Percentiles rank a stretch among this genome's conserved stretches.
Evolutionary conservation across 2,113 vertebrate species (phyloP).

Genomic region (Phylloscopus trochilus): DNA sequence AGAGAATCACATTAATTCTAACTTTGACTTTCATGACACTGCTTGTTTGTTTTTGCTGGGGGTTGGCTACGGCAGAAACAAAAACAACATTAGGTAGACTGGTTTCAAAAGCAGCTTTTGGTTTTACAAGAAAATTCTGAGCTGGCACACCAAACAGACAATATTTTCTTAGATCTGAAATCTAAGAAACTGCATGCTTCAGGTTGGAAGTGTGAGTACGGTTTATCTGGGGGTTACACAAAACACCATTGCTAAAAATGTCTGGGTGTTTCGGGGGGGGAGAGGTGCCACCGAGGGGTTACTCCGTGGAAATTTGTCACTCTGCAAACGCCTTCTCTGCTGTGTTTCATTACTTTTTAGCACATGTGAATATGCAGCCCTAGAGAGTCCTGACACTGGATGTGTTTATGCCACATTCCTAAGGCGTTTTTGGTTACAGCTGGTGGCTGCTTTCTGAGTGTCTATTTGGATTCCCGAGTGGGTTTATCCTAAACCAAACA

Average conservation of each 20-base stretch:
- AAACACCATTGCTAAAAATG: background rate
- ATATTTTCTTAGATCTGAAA: conserved; percentile 26
- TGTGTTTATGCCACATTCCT: conserved; percentile 27
- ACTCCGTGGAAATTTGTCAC: background rate
- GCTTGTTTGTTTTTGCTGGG: conserved; percentile 37
- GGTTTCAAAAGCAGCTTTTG: conserved; percentile 12
- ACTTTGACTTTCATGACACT: conserved; percentile 32
- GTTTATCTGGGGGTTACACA: background rate
- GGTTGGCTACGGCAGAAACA: background rate
- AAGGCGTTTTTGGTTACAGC: background rate
- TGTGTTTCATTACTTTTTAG: conserved; percentile 21
- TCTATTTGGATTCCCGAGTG: conserved; percentile 22
- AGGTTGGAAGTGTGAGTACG: background rate
- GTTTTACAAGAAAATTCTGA: conserved; percentile 5
- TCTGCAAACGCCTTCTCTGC: background rate
- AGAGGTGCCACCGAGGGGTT: background rate
- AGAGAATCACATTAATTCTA: background rate
- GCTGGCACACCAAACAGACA: background rate
- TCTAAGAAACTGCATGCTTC: background rate
- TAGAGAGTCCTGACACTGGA: background rate
- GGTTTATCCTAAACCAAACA: conserved; percentile 32
- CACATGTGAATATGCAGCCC: background rate
- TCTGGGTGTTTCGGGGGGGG: accelerated
- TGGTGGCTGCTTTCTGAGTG: background rate
- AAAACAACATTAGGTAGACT: background rate